Evolutionary conservation across 2,113 vertebrate genomes (phyloP).

Genomic region (Alethe diademata): DNA sequence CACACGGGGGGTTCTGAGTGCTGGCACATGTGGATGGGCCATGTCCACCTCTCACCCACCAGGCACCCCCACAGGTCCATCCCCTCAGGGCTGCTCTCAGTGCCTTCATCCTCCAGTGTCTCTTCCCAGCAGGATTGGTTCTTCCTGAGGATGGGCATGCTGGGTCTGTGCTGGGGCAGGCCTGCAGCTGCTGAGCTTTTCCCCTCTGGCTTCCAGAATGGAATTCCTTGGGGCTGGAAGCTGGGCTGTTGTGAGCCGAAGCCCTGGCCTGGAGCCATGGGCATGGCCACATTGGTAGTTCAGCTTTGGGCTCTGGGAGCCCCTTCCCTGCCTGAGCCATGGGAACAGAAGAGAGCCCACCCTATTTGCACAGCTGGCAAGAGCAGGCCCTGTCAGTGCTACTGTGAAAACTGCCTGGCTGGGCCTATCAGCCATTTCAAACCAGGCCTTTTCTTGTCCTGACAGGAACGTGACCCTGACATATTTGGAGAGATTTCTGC

Average conservation of each 20-base stretch:
- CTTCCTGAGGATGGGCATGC: rapidly evolving
- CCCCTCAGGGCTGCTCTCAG: background rate
- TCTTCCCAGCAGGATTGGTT: rapidly evolving
- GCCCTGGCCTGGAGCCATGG: rapidly evolving
- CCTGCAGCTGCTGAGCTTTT: background rate
- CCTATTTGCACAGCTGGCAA: background rate
- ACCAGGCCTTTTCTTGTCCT: background rate
- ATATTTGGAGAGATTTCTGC: background rate
- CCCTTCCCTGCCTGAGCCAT: rapidly evolving
- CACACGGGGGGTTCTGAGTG: background rate
- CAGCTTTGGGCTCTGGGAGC: background rate
- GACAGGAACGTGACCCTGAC: background rate
- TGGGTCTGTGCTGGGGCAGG: background rate
- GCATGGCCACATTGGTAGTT: rapidly evolving
- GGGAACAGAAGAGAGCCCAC: rapidly evolving
- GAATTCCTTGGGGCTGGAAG: background rate
- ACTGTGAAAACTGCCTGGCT: background rate
- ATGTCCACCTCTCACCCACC: background rate
- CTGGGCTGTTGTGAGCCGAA: rapidly evolving
- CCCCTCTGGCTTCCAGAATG: background rate
- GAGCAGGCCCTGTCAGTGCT: background rate
- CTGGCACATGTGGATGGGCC: too few relatives aligned
- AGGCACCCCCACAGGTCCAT: background rate
- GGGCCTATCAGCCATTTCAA: background rate
- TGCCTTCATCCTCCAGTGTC: background rate